Evolutionary conservation across 2,888 invertebrate species (phyloP).

Genomic region (Melieria picta): DNA sequence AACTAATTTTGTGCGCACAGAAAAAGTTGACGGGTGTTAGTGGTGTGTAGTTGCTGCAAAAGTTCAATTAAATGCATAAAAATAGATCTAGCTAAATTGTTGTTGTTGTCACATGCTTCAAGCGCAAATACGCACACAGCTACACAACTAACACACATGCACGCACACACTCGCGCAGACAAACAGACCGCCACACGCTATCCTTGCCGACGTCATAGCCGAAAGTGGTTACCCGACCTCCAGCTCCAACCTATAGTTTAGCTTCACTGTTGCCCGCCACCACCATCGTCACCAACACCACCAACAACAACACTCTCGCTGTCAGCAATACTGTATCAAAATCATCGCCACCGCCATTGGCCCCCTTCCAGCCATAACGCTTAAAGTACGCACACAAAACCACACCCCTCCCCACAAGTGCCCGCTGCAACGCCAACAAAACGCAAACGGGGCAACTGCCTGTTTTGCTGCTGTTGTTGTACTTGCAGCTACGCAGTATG

Average conservation of each 20-base stretch:
- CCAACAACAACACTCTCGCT: background rate
- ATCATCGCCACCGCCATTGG: no score
- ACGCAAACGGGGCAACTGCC: no score
- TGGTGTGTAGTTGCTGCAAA: background rate
- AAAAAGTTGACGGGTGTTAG: background rate
- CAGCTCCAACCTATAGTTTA: background rate
- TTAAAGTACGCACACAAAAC: no score
- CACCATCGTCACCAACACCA: background rate
- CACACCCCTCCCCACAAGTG: no score
- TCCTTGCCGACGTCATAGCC: slow-evolving; percentile 28
- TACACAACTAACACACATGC: no score
- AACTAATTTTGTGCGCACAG: background rate
- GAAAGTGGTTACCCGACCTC: slow-evolving; percentile 9
- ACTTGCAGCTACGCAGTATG: no score
- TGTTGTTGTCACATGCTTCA: background rate
- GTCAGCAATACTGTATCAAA: background rate
- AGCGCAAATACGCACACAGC: background rate
- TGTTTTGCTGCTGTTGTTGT: no score
- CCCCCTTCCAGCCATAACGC: no score
- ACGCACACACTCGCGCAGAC: background rate
- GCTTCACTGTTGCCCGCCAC: background rate
- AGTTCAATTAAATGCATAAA: slow-evolving; percentile 23
- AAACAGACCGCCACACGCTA: background rate
- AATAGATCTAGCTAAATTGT: slow-evolving; percentile 15
- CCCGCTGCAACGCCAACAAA: no score